A percentile compares a stretch with the other conserved stretches of the same genome.
These are phyloP conservation scores for Kryptopterus vitreolus DNA, from an alignment of 2,797 vertebrate genomes.

Conservation along the genomic window DNA sequence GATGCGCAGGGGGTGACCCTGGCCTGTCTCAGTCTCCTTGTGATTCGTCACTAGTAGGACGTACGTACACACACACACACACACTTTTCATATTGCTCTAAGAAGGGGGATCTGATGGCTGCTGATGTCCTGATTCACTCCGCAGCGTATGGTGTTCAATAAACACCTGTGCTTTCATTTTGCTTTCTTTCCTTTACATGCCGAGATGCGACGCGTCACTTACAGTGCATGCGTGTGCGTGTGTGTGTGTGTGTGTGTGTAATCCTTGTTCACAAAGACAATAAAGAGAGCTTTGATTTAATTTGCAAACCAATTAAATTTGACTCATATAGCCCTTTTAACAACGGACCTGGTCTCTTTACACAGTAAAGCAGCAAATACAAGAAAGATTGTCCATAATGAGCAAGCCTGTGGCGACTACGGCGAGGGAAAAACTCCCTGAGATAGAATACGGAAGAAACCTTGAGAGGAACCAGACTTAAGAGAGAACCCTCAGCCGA, in stretches of 20 bases:
- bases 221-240: background rate
- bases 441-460: no score
- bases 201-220: background rate
- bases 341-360: no score
- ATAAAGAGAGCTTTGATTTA: background rate
- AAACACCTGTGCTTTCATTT: background rate
- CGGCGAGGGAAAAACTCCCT: no score
- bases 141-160: background rate
- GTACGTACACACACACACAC: background rate
- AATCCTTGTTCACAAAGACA: background rate
- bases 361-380: no score
- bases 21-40: slow-evolving; percentile 12
- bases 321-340: no score
- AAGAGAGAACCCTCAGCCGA: no score
- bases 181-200: background rate
- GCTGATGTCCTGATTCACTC: background rate
- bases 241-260: background rate
- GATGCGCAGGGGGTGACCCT: background rate
- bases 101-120: background rate
- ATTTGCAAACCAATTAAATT: no score
- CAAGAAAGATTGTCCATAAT: no score
- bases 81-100: background rate
- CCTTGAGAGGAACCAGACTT: no score
- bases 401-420: no score
- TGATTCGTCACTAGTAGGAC: background rate